Evolutionary conservation across 2,888 invertebrate genomes (phyloP).

Genomic region (Boloria euphrosyne): DNA sequence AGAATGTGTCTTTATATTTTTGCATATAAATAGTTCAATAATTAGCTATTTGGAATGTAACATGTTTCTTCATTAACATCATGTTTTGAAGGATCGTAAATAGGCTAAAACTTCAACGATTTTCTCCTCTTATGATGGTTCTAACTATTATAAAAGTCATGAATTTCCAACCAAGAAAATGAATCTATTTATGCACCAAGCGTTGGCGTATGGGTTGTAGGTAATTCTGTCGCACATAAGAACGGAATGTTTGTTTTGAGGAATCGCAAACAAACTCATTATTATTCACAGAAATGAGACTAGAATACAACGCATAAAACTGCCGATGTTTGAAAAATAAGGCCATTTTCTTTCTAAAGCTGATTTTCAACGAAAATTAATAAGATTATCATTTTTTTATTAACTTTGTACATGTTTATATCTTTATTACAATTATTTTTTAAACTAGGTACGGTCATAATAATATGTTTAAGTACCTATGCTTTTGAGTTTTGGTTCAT

Average conservation of each 20-base stretch:
- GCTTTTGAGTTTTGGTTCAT: too few relatives aligned
- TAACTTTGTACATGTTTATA: too few relatives aligned
- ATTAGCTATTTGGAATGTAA: constrained; percentile 25
- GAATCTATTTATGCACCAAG: constrained; percentile 71
- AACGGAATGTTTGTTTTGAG: constrained; percentile 74
- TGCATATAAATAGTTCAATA: constrained; percentile 25
- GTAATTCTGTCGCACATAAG: constrained; percentile 68
- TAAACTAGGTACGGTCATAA: too few relatives aligned
- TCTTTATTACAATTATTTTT: too few relatives aligned
- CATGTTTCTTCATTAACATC: constrained; percentile 40
- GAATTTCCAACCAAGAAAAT: constrained; percentile 72
- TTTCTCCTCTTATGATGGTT: constrained; percentile 53
- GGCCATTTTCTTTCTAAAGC: too few relatives aligned
- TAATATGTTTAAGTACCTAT: too few relatives aligned
- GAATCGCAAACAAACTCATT: constrained; percentile 74
- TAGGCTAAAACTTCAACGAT: constrained; percentile 56
- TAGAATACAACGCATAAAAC: constrained; percentile 59
- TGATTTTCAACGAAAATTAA: too few relatives aligned
- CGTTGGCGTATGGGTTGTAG: constrained; percentile 68
- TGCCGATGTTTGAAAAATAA: constrained; percentile 41
- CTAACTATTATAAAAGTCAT: constrained; percentile 61
- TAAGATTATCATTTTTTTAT: too few relatives aligned
- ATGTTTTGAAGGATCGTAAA: constrained; percentile 57
- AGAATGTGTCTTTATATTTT: constrained; percentile 22
- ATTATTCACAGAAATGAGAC: constrained; percentile 66